Base-by-base conservation (phyloP, 1,140 invertebrate species). In the Solenopsis fugax region DNA sequence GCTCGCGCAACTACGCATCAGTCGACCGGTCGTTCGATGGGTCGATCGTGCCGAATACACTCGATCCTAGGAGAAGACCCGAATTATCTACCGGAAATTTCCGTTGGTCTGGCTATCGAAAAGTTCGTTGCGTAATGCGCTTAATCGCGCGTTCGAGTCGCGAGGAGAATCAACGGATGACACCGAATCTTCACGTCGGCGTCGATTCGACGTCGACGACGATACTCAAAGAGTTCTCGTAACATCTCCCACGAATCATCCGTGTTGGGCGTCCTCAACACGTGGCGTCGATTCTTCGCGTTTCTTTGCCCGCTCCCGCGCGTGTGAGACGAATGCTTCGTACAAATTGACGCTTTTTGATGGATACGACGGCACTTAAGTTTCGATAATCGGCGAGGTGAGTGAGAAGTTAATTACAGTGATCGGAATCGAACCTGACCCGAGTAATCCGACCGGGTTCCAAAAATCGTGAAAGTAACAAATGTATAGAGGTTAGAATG, bases 1-100 rank as follows among this genome's bases (percentile, higher is more conserved):
- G 21, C 65, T 85, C 41, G 69, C 41, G 54, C 50, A 41, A 24
- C 34, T 64, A 10, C 73, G 41, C 5, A 21, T 45, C 65, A 76
- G 73, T 73, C 73, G 52, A 78, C 78, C 50, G 41, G 73, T 77
- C 85, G 85, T 71, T 64, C 78, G 80, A n/a, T 85, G 58, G 78
- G 50, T 87, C 67, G 78, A 78, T 60, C 67, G 77, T 16, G 80
- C 48, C 71, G 29, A 21, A 16, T n/a, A 50, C 34, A 24, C 54
- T 9, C 48, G 71, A 89, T 37, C 29, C 37, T 56, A 62, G 69
- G 72, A 71, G 64, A 85, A 56, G 18, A 16, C 10, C 48, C 60
- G 24, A 7, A 9, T 13, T n/a, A 9, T 34, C 7, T n/a, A 4
- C 16, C 48, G 48, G 34, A 69, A 1, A 41, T 81, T 18, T 24